phyloP scores from a whole-genome alignment of 2,113 vertebrate species.

The Gymnobelideus leadbeateri region DNA sequence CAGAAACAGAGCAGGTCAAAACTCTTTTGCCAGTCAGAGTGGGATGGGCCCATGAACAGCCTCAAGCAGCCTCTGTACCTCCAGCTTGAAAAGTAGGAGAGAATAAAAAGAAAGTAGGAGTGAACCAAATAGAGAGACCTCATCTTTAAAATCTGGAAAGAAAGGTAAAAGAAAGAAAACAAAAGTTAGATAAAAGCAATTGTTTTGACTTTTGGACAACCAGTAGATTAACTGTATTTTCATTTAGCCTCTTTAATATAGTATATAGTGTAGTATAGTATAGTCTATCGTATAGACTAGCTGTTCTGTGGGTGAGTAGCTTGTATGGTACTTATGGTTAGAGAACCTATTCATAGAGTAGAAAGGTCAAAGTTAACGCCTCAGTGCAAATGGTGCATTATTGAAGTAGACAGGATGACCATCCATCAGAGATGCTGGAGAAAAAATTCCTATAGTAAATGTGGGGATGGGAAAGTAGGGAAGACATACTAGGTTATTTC shows the following conservation, averaged over 20 bases:
- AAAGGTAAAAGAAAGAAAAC: too few species aligned
- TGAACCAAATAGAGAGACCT: too few species aligned
- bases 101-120: too few species aligned
- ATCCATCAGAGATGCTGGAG: not conserved
- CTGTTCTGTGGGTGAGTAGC: not conserved
- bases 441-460: not conserved
- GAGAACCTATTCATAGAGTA: not conserved
- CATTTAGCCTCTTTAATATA: not conserved
- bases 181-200: not conserved
- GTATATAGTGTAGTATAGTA: too few species aligned
- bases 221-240: not conserved
- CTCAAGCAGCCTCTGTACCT: too few species aligned
- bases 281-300: not conserved
- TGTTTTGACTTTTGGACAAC: not conserved
- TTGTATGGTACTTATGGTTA: not conserved
- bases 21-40: too few species aligned
- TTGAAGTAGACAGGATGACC: too few species aligned
- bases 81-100: too few species aligned
- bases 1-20: too few species aligned
- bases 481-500: not conserved
- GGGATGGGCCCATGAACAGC: too few species aligned
- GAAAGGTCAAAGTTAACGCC: not conserved
- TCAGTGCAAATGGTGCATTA: too few species aligned
- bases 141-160: too few species aligned
- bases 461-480: not conserved